Percentiles rank a stretch among this genome's conserved stretches.
Conservation (phyloP, 2,113 vertebrate genomes). For the Trachemys scripta region DNA sequence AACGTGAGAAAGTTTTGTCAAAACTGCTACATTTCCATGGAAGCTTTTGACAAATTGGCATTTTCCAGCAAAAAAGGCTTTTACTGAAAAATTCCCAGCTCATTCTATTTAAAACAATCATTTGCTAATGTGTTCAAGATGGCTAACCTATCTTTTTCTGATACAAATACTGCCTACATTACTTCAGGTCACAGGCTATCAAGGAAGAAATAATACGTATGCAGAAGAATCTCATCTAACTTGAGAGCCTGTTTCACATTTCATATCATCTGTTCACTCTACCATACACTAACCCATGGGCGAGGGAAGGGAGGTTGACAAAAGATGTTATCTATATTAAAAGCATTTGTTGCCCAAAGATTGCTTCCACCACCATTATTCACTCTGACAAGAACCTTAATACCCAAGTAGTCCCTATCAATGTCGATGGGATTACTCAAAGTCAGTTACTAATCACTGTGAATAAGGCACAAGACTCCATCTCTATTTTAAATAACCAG, state of each 20-base stretch:
- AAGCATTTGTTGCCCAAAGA: neutral
- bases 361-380: neutral
- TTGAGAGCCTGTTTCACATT: neutral
- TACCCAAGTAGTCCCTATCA: no score
- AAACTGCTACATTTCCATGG: neutral
- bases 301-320: neutral
- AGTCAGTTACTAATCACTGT: no score
- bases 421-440: no score
- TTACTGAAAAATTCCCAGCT: neutral
- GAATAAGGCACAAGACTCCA: no score
- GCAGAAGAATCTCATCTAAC: neutral
- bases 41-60: neutral
- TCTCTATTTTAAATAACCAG: neutral
- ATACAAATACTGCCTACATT: neutral
- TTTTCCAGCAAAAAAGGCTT: neutral
- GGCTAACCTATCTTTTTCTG: neutral
- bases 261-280: neutral
- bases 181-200: neutral
- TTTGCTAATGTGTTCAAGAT: neutral
- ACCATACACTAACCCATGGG: no score
- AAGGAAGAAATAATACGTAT: neutral
- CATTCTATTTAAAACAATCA: neutral
- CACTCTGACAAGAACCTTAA: neutral
- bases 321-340: no score
- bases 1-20: neutral